Evolutionary conservation across 2,113 vertebrate species (phyloP).

Genomic region (Sorex araneus): DNA sequence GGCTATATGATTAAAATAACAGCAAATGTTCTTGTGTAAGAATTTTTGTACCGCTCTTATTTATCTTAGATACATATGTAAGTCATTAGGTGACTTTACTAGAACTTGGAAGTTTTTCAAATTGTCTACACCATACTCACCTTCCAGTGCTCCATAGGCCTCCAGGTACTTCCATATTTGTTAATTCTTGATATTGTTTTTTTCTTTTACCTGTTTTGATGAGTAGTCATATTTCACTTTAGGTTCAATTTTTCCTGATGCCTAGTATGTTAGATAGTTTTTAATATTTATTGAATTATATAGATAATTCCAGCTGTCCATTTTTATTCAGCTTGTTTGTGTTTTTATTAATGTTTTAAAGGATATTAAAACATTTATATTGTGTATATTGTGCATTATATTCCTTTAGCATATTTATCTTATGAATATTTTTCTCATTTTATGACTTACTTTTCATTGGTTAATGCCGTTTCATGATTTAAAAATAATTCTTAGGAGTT

Average conservation of each 20-base stretch:
- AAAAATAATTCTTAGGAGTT: background rate
- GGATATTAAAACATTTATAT: background rate
- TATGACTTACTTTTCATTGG: constrained; percentile 17
- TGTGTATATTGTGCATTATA: background rate
- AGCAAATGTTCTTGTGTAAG: background rate
- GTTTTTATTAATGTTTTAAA: constrained; percentile 15
- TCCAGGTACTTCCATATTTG: background rate
- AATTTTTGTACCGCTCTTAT: background rate
- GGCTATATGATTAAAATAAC: background rate
- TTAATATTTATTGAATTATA: background rate
- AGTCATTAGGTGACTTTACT: background rate
- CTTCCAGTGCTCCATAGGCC: background rate
- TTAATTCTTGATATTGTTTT: background rate
- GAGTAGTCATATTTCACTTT: background rate
- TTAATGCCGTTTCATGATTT: background rate
- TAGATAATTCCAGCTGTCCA: background rate
- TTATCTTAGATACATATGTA: background rate
- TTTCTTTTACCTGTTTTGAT: background rate
- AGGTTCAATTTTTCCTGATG: background rate
- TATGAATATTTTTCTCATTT: background rate
- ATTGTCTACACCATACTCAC: background rate
- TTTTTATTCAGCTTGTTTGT: background rate
- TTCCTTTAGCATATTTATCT: background rate
- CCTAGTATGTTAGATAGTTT: background rate
- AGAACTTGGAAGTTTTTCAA: background rate